Evolutionary conservation across 1,140 invertebrate species (phyloP).

Genomic region (Philotrypesis tridentata): DNA sequence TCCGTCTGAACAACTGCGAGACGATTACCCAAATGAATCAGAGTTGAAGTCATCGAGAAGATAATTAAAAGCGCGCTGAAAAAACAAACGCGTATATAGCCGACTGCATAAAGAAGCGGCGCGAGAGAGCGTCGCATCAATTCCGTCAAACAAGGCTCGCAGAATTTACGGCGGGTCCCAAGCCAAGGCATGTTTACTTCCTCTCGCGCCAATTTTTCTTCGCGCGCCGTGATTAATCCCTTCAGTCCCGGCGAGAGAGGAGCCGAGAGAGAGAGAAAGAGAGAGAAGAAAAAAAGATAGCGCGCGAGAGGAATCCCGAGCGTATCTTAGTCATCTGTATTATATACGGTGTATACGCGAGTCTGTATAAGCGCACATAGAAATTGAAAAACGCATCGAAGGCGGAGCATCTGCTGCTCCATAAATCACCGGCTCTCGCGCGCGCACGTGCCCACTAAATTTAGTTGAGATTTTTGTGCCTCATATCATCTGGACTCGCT

Average conservation of each 20-base stretch:
- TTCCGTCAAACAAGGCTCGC: background rate
- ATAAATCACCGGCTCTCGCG: constrained; percentile 40
- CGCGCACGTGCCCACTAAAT: constrained; percentile 39
- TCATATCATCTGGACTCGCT: constrained; percentile 38
- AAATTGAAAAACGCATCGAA: constrained; percentile 39
- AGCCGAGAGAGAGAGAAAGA: background rate
- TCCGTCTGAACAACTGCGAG: no score
- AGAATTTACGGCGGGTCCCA: background rate
- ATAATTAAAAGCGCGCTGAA: background rate
- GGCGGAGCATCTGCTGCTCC: constrained; percentile 42
- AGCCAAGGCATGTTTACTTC: background rate
- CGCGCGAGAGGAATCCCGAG: background rate
- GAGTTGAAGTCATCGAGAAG: background rate
- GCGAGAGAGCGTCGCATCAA: background rate
- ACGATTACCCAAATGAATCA: background rate
- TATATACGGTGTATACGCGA: background rate
- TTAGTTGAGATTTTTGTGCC: constrained; percentile 44
- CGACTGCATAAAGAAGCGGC: background rate
- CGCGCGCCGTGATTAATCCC: constrained; percentile 15
- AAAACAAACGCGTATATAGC: background rate
- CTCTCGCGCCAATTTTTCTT: constrained; percentile 20
- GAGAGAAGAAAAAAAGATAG: background rate
- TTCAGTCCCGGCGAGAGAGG: background rate
- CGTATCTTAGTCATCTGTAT: background rate
- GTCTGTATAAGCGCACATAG: no score